A percentile compares a stretch with the other conserved stretches of the same genome.
Conservation (phyloP, 2,113 vertebrate species). For the Spermophilus dauricus region DNA sequence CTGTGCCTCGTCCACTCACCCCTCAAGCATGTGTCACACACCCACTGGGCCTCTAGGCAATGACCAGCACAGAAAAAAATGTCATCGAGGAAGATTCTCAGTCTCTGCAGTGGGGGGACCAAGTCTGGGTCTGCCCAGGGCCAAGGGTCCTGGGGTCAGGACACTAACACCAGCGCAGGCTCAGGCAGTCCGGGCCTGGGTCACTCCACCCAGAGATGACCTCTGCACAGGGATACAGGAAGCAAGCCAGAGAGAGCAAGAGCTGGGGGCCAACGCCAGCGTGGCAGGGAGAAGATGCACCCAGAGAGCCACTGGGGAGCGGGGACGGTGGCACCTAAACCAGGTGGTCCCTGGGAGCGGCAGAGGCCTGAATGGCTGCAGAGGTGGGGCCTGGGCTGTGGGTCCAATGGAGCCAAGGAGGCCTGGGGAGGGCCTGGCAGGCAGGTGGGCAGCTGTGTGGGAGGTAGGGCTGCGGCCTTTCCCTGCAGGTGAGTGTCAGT, state of each 20-base stretch:
- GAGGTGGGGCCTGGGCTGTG: fast-evolving
- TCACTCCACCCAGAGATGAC: neutral
- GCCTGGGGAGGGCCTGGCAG: neutral
- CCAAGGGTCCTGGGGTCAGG: neutral
- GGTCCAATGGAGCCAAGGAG: no score
- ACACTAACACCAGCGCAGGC: neutral
- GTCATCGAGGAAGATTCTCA: fast-evolving
- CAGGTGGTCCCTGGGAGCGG: neutral
- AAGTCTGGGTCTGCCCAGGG: no score
- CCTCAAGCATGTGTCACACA: no score
- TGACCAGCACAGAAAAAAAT: neutral
- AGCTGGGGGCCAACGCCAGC: fast-evolving
- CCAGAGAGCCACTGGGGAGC: neutral
- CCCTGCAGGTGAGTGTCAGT: fast-evolving
- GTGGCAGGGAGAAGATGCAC: no score
- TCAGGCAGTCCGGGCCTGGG: neutral
- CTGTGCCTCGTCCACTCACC: neutral
- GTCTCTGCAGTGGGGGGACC: neutral
- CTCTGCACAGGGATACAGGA: neutral
- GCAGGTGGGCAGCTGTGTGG: neutral
- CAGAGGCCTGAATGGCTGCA: neutral
- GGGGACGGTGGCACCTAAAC: fast-evolving
- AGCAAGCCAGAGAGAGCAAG: fast-evolving
- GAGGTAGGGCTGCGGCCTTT: fast-evolving
- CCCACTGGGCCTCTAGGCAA: neutral